Evolutionary conservation across 64 coral and sea anemone genomes (phyloP), one percentile per base, ranked within the genome.

Genomic region (Dendrophyllia cribrosa): DNA sequence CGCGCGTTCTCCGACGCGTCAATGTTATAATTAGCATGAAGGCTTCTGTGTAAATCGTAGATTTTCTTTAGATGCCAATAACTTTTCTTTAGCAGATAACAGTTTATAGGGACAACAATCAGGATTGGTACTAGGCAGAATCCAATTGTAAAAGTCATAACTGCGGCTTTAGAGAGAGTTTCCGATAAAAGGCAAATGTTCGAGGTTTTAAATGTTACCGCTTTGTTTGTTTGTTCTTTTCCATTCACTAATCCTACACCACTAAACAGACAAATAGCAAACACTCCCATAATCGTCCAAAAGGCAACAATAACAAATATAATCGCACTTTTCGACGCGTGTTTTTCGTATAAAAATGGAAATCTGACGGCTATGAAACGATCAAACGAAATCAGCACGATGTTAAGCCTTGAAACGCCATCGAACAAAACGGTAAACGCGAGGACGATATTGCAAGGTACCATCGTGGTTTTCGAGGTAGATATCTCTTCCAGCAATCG

Each of bases 381-480:
- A 77, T 95, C 93, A 20, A 91, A 5, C 1, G 93, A 82, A 15
- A 95, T 86, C 15, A 95, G 47, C 7, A 87, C 61, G 6, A 82
- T 86, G 23, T 95, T 95, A 7, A 91, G 72, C 59, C 93, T 77
- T 26, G 93, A 95, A 8, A 87, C 75, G 58, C 93, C 93, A 55
- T 91, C 93, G 26, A 90, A 90, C 44, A 95, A 79, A 55, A 95
- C 48, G 16, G 88, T 86, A 5, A 95, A 24, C 5, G 88, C 61
- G 17, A 86, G 15, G 64, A 79, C 90, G 10, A 91, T 44, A 20
- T 68, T 17, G 12, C 93, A 95, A 70, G 79, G 49, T 15, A 94
- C 59, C 43, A 77, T 1, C 13, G 26, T 12, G 2, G 23, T 11
- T 6, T 43, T 17, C 9, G 56, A 46, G 5, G 3, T 52, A 61